Evolutionary conservation across 2,888 invertebrate species (phyloP).

Genomic region (Rhyacophila evoluta): DNA sequence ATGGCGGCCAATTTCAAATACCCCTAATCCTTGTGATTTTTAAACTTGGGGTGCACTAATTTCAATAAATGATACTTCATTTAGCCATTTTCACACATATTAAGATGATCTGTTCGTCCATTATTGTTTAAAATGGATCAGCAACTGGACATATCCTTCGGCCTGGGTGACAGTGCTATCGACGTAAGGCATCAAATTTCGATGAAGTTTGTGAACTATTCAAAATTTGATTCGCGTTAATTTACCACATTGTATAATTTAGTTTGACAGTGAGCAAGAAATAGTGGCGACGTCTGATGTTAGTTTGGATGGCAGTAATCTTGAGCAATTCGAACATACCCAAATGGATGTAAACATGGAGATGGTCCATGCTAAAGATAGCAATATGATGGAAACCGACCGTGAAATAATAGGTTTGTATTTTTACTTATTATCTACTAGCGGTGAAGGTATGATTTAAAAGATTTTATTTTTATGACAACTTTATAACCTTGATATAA

Average conservation of each 20-base stretch:
- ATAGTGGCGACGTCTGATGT: slow-evolving; percentile 63
- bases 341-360: slow-evolving; percentile 60
- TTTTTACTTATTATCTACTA: no score
- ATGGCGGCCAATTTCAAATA: slow-evolving; percentile 70
- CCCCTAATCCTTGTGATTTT: slow-evolving; percentile 29
- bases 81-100: neutral
- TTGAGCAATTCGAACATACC: slow-evolving; percentile 56
- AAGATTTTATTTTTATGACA: no score
- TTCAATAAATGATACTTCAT: neutral
- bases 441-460: no score
- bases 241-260: slow-evolving; percentile 59
- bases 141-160: slow-evolving; percentile 64
- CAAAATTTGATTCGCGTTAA: slow-evolving; percentile 6
- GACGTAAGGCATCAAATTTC: slow-evolving; percentile 59
- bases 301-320: slow-evolving; percentile 59
- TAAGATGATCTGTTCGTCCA: neutral
- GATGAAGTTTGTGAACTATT: slow-evolving; percentile 29
- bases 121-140: slow-evolving; percentile 61
- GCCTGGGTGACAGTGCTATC: slow-evolving; percentile 62
- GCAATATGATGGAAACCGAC: slow-evolving; percentile 64
- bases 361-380: slow-evolving; percentile 63
- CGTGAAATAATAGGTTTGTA: slow-evolving; percentile 47
- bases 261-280: slow-evolving; percentile 62
- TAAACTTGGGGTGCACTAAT: neutral
- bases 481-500: no score